phyloP scores from a whole-genome alignment of 2,888 invertebrate genomes.

The Hylaea fasciaria region DNA sequence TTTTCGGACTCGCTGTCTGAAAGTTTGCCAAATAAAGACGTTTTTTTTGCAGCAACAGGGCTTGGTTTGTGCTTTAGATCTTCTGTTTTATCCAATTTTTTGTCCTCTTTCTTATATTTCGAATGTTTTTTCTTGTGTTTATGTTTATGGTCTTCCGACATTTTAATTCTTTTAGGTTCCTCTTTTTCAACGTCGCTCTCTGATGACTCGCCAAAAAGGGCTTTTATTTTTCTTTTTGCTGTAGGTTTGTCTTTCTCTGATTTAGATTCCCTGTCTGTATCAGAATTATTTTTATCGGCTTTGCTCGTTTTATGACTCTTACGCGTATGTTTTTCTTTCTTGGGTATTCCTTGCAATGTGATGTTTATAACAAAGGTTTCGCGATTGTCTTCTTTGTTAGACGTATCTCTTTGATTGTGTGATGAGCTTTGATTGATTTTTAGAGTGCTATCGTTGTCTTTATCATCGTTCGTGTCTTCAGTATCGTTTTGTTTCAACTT shows the following conservation, averaged over 20 bases:
- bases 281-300: conserved; percentile 32
- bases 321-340: conserved; percentile 22
- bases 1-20: conserved; percentile 65
- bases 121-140: conserved; percentile 42
- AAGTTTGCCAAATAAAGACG: conserved; percentile 38
- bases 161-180: conserved; percentile 57
- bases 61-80: conserved; percentile 29
- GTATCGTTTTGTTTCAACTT: conserved; percentile 48
- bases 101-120: conserved; percentile 40
- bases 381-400: conserved; percentile 42
- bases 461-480: conserved; percentile 32
- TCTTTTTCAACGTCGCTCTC: conserved; percentile 67
- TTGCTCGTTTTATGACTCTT: conserved; percentile 26
- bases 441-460: conserved; percentile 53
- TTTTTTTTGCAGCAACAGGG: conserved; percentile 29
- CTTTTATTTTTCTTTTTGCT: conserved; percentile 77
- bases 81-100: conserved; percentile 38
- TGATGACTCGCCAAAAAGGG: conserved; percentile 81
- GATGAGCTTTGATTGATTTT: conserved; percentile 52
- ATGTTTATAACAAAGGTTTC: conserved; percentile 76
- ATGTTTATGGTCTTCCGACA: conserved; percentile 43
- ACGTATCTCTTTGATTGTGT: conserved; percentile 14
- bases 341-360: conserved; percentile 72
- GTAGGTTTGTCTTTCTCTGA: conserved; percentile 57
- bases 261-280: conserved; percentile 39